Conservation (phyloP, 1,140 invertebrate species). For the Acyrthosiphon pisum region DNA sequence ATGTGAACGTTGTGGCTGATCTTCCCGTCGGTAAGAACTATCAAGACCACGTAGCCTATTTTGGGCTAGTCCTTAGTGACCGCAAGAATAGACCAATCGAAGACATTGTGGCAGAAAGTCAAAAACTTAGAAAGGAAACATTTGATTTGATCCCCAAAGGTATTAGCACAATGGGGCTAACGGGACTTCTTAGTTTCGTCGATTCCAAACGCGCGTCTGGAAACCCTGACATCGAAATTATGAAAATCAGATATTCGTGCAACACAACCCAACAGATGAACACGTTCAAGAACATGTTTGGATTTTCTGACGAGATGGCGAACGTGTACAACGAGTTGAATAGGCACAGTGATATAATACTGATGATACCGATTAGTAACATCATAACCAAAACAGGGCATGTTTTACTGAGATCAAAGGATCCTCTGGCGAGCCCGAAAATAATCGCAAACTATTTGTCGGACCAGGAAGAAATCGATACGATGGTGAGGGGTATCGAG, state of each 20-base stretch:
- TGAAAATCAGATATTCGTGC: not conserved
- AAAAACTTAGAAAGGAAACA: not conserved
- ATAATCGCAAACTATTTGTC: not conserved
- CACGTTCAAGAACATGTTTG: not conserved
- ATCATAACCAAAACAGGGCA: not conserved
- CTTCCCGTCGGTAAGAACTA: not conserved
- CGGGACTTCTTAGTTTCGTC: not conserved
- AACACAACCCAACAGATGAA: not conserved
- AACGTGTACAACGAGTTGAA: not conserved
- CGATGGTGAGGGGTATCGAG: not conserved
- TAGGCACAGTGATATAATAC: not conserved
- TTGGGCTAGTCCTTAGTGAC: not conserved
- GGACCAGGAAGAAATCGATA: not conserved
- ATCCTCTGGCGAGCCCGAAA: not conserved
- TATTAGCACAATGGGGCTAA: not conserved
- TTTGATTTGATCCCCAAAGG: not conserved
- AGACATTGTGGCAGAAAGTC: not conserved
- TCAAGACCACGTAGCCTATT: not conserved
- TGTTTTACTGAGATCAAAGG: not conserved
- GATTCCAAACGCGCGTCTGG: not conserved
- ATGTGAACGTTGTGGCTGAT: not conserved
- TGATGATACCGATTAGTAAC: constrained; percentile 7
- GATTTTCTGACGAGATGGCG: not conserved
- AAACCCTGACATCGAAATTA: not conserved
- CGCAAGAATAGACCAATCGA: not conserved